Base-by-base conservation (phyloP, 92 coral and sea anemone genomes). In the Chrysogorgia sp. region DNA sequence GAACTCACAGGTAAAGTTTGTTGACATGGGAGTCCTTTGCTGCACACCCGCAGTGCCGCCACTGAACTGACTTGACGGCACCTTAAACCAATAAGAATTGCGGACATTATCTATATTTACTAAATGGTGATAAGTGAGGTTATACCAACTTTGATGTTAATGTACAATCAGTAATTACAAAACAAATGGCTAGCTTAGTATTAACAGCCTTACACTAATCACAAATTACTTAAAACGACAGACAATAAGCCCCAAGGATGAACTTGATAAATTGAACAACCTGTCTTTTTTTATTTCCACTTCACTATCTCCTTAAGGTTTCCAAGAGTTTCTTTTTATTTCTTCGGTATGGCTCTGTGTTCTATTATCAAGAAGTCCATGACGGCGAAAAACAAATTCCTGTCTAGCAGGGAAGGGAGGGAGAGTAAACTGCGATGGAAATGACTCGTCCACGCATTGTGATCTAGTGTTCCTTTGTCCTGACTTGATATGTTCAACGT, bases 391-490 rank as follows among this genome's bases (percentile, higher is more conserved):
- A 14, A 72, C 79, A 34, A 72, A 72, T 56, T 72, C 79, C 28
- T 72, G 65, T 55, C 79, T 72, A 29, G 65, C 79, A 1, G 79
- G 79, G 37, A 72, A 72, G 31, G 79, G 47, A 21, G 79, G 79
- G 26, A 55, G 22, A 56, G 2, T 55, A 26, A 53, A 72, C 4
- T 65, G 53, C 17, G 33, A 33, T n/a, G 52, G 65, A 19, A 50
- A 29, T 0, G 45, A 17, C 21, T 35, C 24, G 24, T 53, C 35
- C 19, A 20, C 79, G 5, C 21, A 30, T 10, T 15, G 12, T 17
- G 47, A 31, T 34, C 33, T 26, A 20, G 26, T 48, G 23, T 19
- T 56, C 43, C 58, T 34, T 55, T 53, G 65, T 26, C 53, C 20
- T 4, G 10, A 24, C 23, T 56, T 72, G 12, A 72, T 72, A 10